A percentile compares a stretch with the other conserved stretches of the same genome.
Evolutionary conservation across 1,140 invertebrate genomes (phyloP).

Genomic region (Magallana ariakensis): DNA sequence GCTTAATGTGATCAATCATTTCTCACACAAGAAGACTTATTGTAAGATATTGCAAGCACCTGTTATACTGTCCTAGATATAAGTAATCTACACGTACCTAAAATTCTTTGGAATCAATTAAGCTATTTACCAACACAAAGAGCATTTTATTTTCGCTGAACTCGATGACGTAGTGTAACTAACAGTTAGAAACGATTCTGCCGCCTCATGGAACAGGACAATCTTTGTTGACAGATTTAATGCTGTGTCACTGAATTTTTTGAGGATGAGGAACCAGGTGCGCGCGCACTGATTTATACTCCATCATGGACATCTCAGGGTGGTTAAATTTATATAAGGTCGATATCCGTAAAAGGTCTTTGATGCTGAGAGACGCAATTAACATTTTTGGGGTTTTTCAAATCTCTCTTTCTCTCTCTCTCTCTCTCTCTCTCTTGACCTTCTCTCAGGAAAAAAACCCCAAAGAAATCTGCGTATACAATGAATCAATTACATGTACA

Average conservation of each 20-base stretch:
- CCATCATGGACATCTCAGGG: background rate
- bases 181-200: background rate
- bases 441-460: too few species aligned
- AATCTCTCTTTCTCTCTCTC: slow-evolving; percentile 17
- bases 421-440: background rate
- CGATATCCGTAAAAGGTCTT: background rate
- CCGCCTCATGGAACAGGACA: background rate
- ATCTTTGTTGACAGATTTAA: background rate
- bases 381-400: background rate
- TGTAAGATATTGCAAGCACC: too few species aligned
- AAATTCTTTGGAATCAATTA: too few species aligned
- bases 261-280: background rate
- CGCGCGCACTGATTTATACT: background rate
- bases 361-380: background rate
- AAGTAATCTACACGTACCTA: too few species aligned
- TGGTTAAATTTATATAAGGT: slow-evolving; percentile 6
- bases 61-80: too few species aligned
- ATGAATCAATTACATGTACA: too few species aligned
- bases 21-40: too few species aligned
- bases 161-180: background rate
- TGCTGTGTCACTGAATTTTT: background rate
- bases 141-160: background rate
- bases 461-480: too few species aligned
- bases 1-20: too few species aligned
- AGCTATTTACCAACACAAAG: background rate